These are phyloP conservation scores for Vulpes vulpes DNA, from an alignment of 2,113 vertebrate species.

Conservation along the genomic window DNA sequence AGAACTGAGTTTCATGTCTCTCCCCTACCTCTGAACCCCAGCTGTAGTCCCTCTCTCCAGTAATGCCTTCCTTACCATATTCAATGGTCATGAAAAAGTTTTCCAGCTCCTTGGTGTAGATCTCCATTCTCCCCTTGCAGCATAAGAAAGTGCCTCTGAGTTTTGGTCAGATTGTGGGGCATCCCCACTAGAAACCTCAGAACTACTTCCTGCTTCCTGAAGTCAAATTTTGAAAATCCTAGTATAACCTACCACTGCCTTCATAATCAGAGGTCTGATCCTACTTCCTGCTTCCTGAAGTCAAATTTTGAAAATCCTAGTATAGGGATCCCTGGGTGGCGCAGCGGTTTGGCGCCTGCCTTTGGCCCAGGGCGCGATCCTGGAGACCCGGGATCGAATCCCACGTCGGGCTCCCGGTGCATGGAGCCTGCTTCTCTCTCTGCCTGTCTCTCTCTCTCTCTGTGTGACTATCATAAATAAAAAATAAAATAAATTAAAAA, in stretches of 20 bases:
- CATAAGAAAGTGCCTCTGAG: neutral
- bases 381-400: too few species aligned
- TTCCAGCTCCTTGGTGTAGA: neutral
- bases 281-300: too few species aligned
- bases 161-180: too few species aligned
- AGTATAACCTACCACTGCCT: neutral
- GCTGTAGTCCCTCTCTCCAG: neutral
- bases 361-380: too few species aligned
- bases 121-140: neutral
- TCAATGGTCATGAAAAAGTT: neutral
- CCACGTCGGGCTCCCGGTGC: too few species aligned
- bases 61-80: neutral
- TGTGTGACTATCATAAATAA: too few species aligned
- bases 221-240: neutral
- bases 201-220: neutral
- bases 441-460: too few species aligned
- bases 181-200: neutral
- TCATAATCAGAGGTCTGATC: neutral
- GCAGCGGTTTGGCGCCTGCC: too few species aligned
- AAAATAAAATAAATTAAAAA: too few species aligned
- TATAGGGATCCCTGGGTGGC: too few species aligned
- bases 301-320: too few species aligned
- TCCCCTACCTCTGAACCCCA: neutral
- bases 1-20: neutral
- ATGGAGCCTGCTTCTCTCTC: too few species aligned